Evolutionary conservation across 1,140 invertebrate species (phyloP), one percentile per base, ranked within the genome.

Genomic region (Trichonephila inaurata): DNA sequence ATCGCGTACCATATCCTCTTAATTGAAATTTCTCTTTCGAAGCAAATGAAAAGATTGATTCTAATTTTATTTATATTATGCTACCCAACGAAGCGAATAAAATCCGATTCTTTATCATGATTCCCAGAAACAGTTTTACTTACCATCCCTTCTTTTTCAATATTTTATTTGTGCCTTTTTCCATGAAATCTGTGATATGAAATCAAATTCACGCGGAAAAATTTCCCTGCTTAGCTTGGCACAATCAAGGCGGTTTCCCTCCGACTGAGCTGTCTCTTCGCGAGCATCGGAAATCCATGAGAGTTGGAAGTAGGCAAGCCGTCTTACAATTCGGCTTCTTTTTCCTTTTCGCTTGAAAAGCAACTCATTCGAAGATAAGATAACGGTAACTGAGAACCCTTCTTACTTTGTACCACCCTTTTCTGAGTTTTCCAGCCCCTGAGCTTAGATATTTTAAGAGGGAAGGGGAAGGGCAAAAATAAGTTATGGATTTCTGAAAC

Each of bases 301-400:
- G n/a, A 58, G 81, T 83, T 77, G 69, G 69, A 77, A 28, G 24
- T 14, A 72, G 81, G 81, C 81, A 83, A 83, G 51, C 81, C 40
- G 81, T 12, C 40, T 83, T 77, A 33, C 69, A 85, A 60, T 44
- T 60, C 51, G 44, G 12, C 58, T 60, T 21, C 86, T 33, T 18
- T 58, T 28, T 64, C 86, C 86, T 19, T 33, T 64, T 40, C 86
- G 28, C 60, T 88, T 64, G 86, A 88, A 64, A 40, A 40, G 86
- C n/a, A 64, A 88, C 86, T 88, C 60, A 88, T 88, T 88, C 86
- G n/a, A 24, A 88, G 86, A 88, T 88, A 88, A 88, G 86, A 88
- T 88, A 88, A 88, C 86, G 5, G 86, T 88, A 88, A 88, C 86
- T 64, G 86, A 64, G 61, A 88, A 61, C 86, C 86, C 61, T 58